These are phyloP conservation scores for Zelleria hepariella DNA, from an alignment of 2,888 invertebrate species.

Conservation along the genomic window DNA sequence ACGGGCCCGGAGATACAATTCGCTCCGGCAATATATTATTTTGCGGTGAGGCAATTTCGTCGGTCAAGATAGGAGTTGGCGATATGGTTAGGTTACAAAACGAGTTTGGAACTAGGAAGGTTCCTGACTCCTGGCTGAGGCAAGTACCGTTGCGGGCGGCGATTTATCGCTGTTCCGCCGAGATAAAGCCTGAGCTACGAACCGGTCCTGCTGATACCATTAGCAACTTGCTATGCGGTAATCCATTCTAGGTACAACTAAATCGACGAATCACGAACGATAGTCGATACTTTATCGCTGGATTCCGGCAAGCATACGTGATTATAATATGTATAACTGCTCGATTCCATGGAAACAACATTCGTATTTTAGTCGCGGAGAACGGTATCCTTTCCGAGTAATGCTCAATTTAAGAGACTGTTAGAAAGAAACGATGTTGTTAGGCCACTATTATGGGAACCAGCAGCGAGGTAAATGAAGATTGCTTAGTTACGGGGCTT, in stretches of 20 bases:
- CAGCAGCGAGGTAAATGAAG: neutral
- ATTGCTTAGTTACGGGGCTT: neutral
- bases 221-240: slow-evolving; percentile 7
- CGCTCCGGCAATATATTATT: neutral
- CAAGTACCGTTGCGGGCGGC: slow-evolving; percentile 50
- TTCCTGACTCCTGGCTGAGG: slow-evolving; percentile 3
- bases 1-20: neutral
- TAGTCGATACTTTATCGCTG: neutral
- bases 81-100: slow-evolving; percentile 1
- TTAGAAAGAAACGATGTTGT: neutral
- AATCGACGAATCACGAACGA: neutral
- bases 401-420: neutral
- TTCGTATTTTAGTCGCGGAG: neutral
- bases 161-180: slow-evolving; percentile 41
- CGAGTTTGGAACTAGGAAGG: slow-evolving; percentile 5
- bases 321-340: neutral
- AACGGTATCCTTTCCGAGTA: neutral
- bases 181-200: slow-evolving; percentile 35
- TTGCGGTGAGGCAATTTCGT: slow-evolving; percentile 1
- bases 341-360: neutral
- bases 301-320: neutral
- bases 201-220: slow-evolving; percentile 47
- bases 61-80: neutral
- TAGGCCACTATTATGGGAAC: neutral
- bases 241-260: neutral